A percentile compares a stretch with the other conserved stretches of the same genome.
phyloP scores from a whole-genome alignment of 2,113 vertebrate species.

The Ceyx melanurus region DNA sequence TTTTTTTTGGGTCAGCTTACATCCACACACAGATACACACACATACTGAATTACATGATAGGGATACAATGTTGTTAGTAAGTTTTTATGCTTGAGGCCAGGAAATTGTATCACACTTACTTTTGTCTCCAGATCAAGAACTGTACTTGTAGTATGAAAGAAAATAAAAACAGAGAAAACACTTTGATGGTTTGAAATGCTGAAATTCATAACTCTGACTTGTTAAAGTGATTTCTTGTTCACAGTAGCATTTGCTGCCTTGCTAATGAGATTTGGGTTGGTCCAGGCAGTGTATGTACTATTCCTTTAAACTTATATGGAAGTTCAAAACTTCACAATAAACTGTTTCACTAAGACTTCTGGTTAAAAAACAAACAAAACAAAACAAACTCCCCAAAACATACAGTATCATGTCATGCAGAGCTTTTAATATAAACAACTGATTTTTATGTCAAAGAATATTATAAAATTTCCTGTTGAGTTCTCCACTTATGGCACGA shows the following conservation, averaged over 20 bases:
- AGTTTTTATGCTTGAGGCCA: conserved; percentile 18
- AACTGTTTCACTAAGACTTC: background rate
- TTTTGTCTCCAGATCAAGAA: conserved; percentile 47
- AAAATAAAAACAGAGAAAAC: background rate
- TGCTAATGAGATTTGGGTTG: background rate
- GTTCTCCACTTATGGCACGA: background rate
- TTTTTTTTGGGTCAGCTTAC: background rate
- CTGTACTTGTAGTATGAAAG: background rate
- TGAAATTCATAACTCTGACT: background rate
- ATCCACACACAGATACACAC: background rate
- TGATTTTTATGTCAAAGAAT: background rate
- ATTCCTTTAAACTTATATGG: background rate
- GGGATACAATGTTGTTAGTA: conserved; percentile 13
- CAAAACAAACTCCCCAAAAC: background rate
- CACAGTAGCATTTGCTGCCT: background rate
- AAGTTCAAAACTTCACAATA: background rate
- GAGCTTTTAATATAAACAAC: background rate
- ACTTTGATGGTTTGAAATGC: conserved; percentile 14
- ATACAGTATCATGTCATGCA: rapidly evolving
- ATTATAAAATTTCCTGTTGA: background rate
- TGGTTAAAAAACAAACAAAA: background rate
- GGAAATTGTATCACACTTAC: background rate
- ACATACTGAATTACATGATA: background rate
- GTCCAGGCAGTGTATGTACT: background rate
- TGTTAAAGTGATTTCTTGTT: conserved; percentile 4